These are phyloP conservation scores for Eupithecia exiguata DNA, from an alignment of 2,888 invertebrate species.

Conservation along the genomic window DNA sequence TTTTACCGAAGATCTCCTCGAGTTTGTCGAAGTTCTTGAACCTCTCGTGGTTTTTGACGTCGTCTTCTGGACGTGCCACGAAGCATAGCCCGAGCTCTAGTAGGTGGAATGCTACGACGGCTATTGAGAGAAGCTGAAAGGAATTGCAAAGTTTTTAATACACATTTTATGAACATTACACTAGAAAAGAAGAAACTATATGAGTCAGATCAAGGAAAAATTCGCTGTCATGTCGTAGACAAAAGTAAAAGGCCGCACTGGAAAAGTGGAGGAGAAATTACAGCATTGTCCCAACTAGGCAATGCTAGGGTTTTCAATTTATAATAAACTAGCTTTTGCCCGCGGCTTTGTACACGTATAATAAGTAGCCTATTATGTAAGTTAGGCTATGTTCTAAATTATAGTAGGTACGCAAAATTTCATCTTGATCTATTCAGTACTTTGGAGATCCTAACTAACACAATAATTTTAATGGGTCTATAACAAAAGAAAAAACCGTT, in stretches of 20 bases:
- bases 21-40: slow-evolving; percentile 71
- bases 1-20: slow-evolving; percentile 67
- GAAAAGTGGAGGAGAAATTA: too few relatives aligned
- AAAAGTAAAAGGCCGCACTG: not conserved
- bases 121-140: slow-evolving; percentile 71
- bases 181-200: not conserved
- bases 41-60: slow-evolving; percentile 58
- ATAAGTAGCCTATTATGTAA: too few relatives aligned
- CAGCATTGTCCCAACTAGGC: not conserved
- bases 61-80: slow-evolving; percentile 58
- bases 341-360: not conserved
- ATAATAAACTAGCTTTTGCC: not conserved
- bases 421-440: too few relatives aligned
- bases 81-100: slow-evolving; percentile 67
- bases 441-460: too few relatives aligned
- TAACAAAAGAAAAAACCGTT: not conserved
- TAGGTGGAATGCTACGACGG: slow-evolving; percentile 67
- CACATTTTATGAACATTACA: not conserved
- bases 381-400: too few relatives aligned
- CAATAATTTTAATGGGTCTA: too few relatives aligned
- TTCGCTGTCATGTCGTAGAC: not conserved
- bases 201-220: not conserved
- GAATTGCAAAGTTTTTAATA: not conserved
- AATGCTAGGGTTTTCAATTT: not conserved
- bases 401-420: too few relatives aligned